phyloP scores from a whole-genome alignment of 2,113 vertebrate species.

The Neolamprologus tretocephalus region DNA sequence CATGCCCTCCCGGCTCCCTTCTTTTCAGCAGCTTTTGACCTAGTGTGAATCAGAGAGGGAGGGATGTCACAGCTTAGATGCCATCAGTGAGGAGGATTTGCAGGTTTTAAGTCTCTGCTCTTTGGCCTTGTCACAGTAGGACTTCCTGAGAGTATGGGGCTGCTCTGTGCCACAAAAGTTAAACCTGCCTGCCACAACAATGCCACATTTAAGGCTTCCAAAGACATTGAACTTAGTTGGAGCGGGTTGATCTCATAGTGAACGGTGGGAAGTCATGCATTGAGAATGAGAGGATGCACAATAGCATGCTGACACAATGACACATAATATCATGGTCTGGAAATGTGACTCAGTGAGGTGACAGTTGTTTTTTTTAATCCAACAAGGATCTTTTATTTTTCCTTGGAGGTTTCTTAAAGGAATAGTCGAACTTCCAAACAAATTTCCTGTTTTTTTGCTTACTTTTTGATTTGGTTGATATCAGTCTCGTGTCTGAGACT shows the following conservation, averaged over 20 bases:
- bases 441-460: neutral
- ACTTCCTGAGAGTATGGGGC: constrained; percentile 55
- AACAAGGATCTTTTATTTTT: neutral
- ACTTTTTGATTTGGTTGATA: neutral
- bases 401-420: neutral
- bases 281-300: constrained; percentile 55
- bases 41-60: constrained; percentile 40
- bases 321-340: neutral
- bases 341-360: neutral
- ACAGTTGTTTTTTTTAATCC: neutral
- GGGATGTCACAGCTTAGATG: constrained; percentile 58
- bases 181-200: constrained; percentile 57
- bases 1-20: constrained; percentile 25
- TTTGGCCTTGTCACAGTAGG: constrained; percentile 61
- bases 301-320: constrained; percentile 24
- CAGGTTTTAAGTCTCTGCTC: constrained; percentile 63
- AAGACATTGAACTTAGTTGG: constrained; percentile 67
- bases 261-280: constrained; percentile 61
- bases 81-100: constrained; percentile 62
- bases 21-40: constrained; percentile 58
- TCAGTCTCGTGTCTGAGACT: neutral
- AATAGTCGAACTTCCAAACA: neutral
- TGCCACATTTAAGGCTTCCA: constrained; percentile 35
- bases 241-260: constrained; percentile 37
- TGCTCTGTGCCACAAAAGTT: constrained; percentile 40